Evolutionary conservation across 2,113 vertebrate species (phyloP).

Genomic region (Micronisus gabar): DNA sequence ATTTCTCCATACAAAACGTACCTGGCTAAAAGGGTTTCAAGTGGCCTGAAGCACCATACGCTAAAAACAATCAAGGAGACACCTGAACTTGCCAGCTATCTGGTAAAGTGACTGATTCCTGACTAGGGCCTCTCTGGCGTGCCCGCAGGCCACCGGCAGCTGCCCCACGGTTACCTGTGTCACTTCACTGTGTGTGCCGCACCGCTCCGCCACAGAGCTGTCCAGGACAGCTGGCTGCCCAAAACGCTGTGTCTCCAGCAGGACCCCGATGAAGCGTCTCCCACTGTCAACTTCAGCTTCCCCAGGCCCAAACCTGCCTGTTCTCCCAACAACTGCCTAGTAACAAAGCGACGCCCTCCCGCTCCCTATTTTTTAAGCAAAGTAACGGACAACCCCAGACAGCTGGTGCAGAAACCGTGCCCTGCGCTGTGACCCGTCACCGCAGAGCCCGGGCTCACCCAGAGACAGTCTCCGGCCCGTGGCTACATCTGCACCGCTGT

Average conservation of each 20-base stretch:
- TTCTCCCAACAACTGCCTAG: no score
- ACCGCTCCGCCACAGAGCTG: background rate
- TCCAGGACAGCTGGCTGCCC: background rate
- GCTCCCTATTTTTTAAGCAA: background rate
- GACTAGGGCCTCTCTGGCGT: background rate
- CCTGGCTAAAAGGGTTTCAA: no score
- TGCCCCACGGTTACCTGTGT: fast-evolving
- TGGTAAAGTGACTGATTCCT: background rate
- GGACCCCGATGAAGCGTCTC: background rate
- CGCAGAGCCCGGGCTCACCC: background rate
- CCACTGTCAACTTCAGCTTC: no score
- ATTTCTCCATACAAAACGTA: fast-evolving
- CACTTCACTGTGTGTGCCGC: no score
- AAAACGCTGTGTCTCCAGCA: no score
- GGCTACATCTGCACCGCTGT: no score
- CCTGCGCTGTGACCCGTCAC: no score
- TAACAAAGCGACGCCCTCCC: background rate
- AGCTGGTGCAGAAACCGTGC: background rate
- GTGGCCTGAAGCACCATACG: no score
- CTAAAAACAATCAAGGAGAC: no score
- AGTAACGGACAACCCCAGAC: background rate
- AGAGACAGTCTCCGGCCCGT: background rate
- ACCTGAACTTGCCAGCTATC: background rate
- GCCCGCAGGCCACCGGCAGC: no score
- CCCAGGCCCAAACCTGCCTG: background rate